Base-by-base conservation (phyloP, 2,888 invertebrate genomes). In the Mesoligia furuncula region DNA sequence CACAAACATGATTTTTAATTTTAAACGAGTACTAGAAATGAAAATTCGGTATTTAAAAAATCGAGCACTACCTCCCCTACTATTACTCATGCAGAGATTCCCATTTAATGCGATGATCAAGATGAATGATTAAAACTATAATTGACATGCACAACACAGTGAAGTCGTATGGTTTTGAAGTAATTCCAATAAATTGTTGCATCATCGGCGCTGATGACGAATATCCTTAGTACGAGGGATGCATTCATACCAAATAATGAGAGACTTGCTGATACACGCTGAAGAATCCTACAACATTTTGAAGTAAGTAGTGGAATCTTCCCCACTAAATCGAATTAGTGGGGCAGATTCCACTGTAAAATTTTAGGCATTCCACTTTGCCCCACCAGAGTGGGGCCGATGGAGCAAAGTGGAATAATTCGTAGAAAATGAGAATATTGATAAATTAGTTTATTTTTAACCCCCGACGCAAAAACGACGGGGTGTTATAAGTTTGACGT, bases 191-290 rank as follows among this genome's bases (percentile, higher is more conserved):
- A 39, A 45, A 72, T 20, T 8, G 20, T 31, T 71, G 24, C 42
- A 48, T 78, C 62, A 45, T 17, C 8, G 24, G 45, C 62, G 36
- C 54, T 17, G 70, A 71, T 78, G 78, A 78, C 71, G 45, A 57
- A 69, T 42, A 54, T 6, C 27, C 20, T 24, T 39, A 4, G 27
- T 48, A 78, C 77, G 45, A 64, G 64, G 5, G 45, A 27, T 39
- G 54, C 24, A 77, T 77, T 36, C 15, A 24, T n/a, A 39, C 7
- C 27, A 57, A 62, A 24, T 31, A 17, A 48, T 67, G 57, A 76
- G 11, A 31, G 3, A 13, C 3, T 45, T 13, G 65, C 20, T 61
- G 54, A 70, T 57, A 39, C 27, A 27, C 17, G 24, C 27, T 36
- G 48, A n/a, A n/a, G n/a, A n/a, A n/a, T n/a, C n/a, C n/a, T n/a